Base-by-base conservation (phyloP, 1,140 invertebrate genomes). In the Neoseiulus cucumeris region DNA sequence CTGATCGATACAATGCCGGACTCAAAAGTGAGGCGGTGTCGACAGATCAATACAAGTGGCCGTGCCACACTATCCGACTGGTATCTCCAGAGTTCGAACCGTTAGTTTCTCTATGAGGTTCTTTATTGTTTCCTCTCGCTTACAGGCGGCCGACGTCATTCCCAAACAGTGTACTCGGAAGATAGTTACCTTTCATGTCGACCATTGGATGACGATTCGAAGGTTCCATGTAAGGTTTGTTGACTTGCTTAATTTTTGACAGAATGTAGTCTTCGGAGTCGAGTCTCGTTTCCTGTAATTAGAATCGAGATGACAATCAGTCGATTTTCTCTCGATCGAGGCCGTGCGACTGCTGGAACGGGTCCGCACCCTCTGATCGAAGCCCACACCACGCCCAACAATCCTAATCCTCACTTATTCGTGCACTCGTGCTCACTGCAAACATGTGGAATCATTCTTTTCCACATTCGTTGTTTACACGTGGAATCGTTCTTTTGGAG, bases 221-320 rank as follows among this genome's bases (percentile, higher is more conserved):
- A 69, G 83, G 84, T 76, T 91, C 87, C 72, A 91, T 86, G 76
- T 91, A 91, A 70, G 89, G 87, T 82, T 91, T 91, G 79, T 91
- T 88, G 70, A 83, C 81, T 73, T 87, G 84, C 78, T 91, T 92
- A 67, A 85, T 79, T 81, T 91, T 91, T 64, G 84, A 82, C 70
- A 84, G 79, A 73, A 85, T 82, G 64, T 70, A 71, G 73, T 88
- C 86, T 64, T 87, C 87, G 69, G 82, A 82, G 72, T 86, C 85
- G 55, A 82, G 80, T 67, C 80, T 80, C 70, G 79, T 77, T 70
- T 85, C 84, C 84, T 86, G 76, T 7, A 68, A 75, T 68, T 68
- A 64, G 67, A 66, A 67, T 44, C 67, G 51, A 44, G 33, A 39
- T 39, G 9, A 39, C 4, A 39, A 39, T 39, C 33, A 39, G 33